Base-by-base conservation (phyloP, 2,888 invertebrate genomes). In the Ptycholaimellus sp. region DNA sequence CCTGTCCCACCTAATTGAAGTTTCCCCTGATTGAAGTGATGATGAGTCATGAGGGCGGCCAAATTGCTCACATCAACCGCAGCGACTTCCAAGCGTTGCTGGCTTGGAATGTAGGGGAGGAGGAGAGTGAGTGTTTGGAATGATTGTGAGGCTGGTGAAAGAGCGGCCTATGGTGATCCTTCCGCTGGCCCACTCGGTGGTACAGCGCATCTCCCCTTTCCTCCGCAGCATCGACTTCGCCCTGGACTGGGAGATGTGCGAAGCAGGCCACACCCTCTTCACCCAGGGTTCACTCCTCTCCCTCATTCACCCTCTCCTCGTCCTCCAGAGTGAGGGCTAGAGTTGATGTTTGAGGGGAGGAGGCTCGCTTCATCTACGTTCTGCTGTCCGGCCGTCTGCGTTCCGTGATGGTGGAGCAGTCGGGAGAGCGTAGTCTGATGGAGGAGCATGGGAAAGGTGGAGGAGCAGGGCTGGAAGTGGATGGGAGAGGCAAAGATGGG, bases 371-470 rank as follows among this genome's bases (percentile, higher is more conserved):
- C 42, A 82, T 93, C 2, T 96, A 81, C 59, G 87, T 96, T 48
- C 83, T 96, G 25, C 66, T 96, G 21, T 87, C 85, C 54, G 96
- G 96, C 0, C 81, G 96, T 13, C 66, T 96, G 46, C 70, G 96
- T 39, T 90, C 90, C 1, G 87, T 96, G 14, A 78, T 85, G 47
- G 83, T 82, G 0, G 49, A 52, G 41, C 56, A 90, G 60, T 85
- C 90, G 52, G 67, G n/a, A n/a, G n/a, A n/a, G n/a, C n/a, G n/a
- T n/a, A n/a, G n/a, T n/a, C n/a, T 90, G 25, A 80, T 90, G 1
- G 87, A 81, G 4, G 96, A 99, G 61, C 93, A 90, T 58, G 93
- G 93, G 37, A 79, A 87, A 59, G 93, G 93, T 2, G 96, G 96
- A 62, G 68, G 96, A 11, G 77, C 93, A 31, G 83, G 96, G 48